These are phyloP conservation scores for Kryptolebias ocellatus DNA, from an alignment of 2,797 vertebrate genomes.

Conservation along the genomic window DNA sequence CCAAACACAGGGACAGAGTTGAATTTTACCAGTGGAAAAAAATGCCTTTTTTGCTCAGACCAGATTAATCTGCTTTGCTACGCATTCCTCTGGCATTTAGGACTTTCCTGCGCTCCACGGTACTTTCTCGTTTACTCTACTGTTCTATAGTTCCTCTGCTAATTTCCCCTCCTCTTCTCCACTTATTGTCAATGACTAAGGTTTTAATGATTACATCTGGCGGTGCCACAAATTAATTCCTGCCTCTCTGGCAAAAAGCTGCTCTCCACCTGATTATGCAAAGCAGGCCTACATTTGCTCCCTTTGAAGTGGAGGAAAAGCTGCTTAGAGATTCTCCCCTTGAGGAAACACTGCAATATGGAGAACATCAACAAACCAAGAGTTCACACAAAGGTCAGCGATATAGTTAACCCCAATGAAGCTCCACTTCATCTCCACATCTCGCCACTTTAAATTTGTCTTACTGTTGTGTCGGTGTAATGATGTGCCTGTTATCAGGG, in stretches of 20 bases:
- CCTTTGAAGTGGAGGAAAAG: slow-evolving; percentile 84
- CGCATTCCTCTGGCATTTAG: slow-evolving; percentile 47
- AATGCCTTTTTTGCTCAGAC: slow-evolving; percentile 28
- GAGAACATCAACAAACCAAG: slow-evolving; percentile 73
- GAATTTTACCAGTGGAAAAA: slow-evolving; percentile 34
- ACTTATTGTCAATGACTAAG: slow-evolving; percentile 72
- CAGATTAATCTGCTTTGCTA: slow-evolving; percentile 51
- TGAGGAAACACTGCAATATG: slow-evolving; percentile 77
- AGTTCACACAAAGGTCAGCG: slow-evolving; percentile 81
- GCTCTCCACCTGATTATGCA: slow-evolving; percentile 86
- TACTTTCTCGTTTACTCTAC: slow-evolving; percentile 37
- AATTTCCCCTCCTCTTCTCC: slow-evolving; percentile 59
- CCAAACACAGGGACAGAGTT: slow-evolving; percentile 24
- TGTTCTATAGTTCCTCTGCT: slow-evolving; percentile 53
- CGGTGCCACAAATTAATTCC: slow-evolving; percentile 80
- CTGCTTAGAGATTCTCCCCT: slow-evolving; percentile 80
- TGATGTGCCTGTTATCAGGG: slow-evolving; percentile 29
- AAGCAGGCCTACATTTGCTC: slow-evolving; percentile 84
- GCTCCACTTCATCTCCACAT: slow-evolving; percentile 50
- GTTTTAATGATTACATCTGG: slow-evolving; percentile 82
- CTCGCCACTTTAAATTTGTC: slow-evolving; percentile 34
- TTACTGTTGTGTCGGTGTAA: slow-evolving; percentile 31
- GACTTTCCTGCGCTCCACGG: slow-evolving; percentile 34
- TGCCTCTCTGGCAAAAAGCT: slow-evolving; percentile 83
- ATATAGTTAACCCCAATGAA: slow-evolving; percentile 65